These are phyloP conservation scores for Panthera leo DNA, from an alignment of 2,113 vertebrate genomes.

Conservation along the genomic window DNA sequence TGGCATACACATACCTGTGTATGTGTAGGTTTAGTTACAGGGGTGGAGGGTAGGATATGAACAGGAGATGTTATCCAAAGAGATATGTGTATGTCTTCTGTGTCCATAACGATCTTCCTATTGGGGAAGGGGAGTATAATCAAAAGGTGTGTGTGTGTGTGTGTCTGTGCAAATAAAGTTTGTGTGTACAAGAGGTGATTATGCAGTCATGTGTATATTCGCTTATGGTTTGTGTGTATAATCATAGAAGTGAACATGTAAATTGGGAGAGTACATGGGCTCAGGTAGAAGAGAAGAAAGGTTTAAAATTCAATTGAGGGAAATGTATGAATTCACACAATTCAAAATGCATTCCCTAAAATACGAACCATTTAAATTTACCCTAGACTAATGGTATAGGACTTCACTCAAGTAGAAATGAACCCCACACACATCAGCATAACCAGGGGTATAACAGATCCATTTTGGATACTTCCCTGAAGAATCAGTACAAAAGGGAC, in stretches of 20 bases:
- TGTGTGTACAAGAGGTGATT: background rate
- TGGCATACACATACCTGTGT: background rate
- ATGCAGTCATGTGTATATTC: background rate
- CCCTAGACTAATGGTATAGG: background rate
- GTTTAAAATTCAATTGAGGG: background rate
- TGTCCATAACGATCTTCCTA: background rate
- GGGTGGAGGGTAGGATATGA: background rate
- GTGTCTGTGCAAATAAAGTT: background rate
- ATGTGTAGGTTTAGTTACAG: background rate
- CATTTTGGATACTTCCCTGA: background rate
- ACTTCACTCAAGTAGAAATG: slow-evolving; percentile 6
- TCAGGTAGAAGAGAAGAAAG: background rate
- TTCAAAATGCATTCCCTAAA: background rate
- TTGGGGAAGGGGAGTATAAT: background rate
- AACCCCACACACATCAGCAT: background rate
- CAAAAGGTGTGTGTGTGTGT: background rate
- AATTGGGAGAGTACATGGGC: background rate
- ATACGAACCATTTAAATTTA: background rate
- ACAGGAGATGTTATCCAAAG: background rate
- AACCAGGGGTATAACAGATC: background rate
- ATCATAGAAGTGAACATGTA: background rate
- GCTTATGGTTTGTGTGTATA: background rate
- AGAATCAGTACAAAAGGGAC: background rate
- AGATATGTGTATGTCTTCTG: background rate
- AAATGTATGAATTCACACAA: background rate